phyloP scores from a whole-genome alignment of 2,113 vertebrate species.

The Okapia johnstoni region DNA sequence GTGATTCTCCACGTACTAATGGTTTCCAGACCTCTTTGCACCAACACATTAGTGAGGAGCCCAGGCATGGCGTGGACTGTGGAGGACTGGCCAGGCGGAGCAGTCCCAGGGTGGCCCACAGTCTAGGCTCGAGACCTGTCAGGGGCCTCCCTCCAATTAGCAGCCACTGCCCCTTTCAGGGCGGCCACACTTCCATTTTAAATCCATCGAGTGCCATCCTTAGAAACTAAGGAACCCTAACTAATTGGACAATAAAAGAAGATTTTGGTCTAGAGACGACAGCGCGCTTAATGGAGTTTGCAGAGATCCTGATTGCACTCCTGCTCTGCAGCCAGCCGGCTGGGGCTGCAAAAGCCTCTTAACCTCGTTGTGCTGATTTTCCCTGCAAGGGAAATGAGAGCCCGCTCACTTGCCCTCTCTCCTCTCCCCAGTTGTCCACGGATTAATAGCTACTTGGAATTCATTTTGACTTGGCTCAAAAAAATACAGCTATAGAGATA shows the following conservation, averaged over 20 bases:
- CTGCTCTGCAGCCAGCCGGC: neutral
- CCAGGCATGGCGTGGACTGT: neutral
- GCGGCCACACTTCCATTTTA: neutral
- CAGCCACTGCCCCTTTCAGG: neutral
- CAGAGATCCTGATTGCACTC: neutral
- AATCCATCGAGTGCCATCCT: neutral
- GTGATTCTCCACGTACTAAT: neutral
- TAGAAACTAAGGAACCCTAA: slow-evolving; percentile 18
- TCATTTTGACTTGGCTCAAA: slow-evolving; percentile 38
- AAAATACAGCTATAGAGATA: neutral
- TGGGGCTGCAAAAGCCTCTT: neutral
- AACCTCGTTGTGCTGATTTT: neutral
- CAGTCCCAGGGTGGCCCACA: neutral
- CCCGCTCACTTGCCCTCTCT: neutral
- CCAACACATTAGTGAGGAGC: neutral
- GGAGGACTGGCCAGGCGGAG: too few relatives aligned
- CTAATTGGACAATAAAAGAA: slow-evolving; percentile 35
- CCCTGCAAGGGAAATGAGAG: neutral
- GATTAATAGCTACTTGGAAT: neutral
- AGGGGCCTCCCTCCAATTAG: neutral
- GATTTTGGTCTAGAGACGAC: neutral
- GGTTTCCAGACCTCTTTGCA: neutral
- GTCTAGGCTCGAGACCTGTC: neutral
- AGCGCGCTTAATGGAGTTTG: neutral
- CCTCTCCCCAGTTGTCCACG: neutral